Base-by-base conservation (phyloP, 2,888 invertebrate genomes). In the Microctonus hyperodae region DNA sequence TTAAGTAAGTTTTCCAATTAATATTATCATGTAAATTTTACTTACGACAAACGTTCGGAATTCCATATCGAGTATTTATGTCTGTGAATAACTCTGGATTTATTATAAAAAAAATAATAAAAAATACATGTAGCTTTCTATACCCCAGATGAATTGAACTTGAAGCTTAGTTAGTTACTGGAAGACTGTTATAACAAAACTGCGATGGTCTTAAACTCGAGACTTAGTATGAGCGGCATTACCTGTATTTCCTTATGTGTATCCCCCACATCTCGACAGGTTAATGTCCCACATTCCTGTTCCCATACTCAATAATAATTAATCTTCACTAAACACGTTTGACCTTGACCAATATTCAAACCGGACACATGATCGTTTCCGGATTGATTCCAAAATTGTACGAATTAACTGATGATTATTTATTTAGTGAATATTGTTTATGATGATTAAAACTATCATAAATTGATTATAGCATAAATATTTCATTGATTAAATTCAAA, bases 171-270 rank as follows among this genome's bases (percentile, higher is more conserved):
- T 71, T 77, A 61, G 74, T 73, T 72, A 77, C 74, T 77, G 71
- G 75, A 69, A 78, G 77, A 72, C 77, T 78, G 78, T 80, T 77
- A 79, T 79, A 78, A 78, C 74, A 80, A 81, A 80, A 81, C 81
- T 81, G n/a, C n/a, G 79, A 81, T 76, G 75, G 76, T 76, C 76
- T 76, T 75, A 74, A 78, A 77, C 74, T 69, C 73, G 67, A 72
- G 72, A 66, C 63, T 68, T 71, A 70, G 72, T 71, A n/a, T n/a
- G n/a, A n/a, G n/a, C n/a, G n/a, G n/a, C n/a, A n/a, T 68, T 59
- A 71, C 71, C 60, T 63, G 64, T 22, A 35, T 59, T 35, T 57
- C 55, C 53, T 22, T 58, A 37, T 31, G 31, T 57, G 37, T 48
- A 48, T 70, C 69, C 58, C n/a, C 62, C 61, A 60, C 33, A 11